Evolutionary conservation across 2,888 invertebrate genomes (phyloP).

Genomic region (Chesias legatella): DNA sequence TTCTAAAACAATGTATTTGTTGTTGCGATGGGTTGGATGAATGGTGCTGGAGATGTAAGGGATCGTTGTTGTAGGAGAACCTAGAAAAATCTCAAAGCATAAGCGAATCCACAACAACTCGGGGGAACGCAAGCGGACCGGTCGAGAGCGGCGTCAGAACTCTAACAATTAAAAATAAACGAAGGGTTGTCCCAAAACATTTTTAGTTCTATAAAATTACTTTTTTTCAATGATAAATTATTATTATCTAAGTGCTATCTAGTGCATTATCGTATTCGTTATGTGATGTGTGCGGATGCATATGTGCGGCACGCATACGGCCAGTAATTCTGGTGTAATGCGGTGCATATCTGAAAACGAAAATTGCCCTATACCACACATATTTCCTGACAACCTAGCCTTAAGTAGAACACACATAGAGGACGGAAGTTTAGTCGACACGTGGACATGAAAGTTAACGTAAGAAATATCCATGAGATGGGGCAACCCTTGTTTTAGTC

Average conservation of each 20-base stretch:
- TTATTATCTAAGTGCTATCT: conserved; percentile 78
- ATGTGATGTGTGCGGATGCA: conserved; percentile 80
- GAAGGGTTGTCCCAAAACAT: conserved; percentile 81
- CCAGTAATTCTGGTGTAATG: conserved; percentile 81
- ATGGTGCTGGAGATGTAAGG: conserved; percentile 7
- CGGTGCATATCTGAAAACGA: conserved; percentile 81
- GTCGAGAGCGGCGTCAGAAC: conserved; percentile 75
- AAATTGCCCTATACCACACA: conserved; percentile 81
- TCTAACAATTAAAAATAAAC: conserved; percentile 67
- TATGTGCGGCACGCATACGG: conserved; percentile 81
- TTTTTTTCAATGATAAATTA: conserved; percentile 59
- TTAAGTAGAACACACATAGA: conserved; percentile 69
- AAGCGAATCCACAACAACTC: conserved; percentile 23
- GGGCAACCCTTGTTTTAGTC: conserved; percentile 79
- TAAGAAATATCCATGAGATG: conserved; percentile 79
- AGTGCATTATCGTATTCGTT: conserved; percentile 75
- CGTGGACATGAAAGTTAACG: conserved; percentile 77
- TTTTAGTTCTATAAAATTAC: conserved; percentile 66
- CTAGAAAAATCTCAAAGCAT: conserved; percentile 22
- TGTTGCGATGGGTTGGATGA: background rate
- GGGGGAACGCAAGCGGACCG: conserved; percentile 56
- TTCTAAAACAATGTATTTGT: conserved; percentile 4
- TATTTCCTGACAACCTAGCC: conserved; percentile 72
- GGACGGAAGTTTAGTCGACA: conserved; percentile 72
- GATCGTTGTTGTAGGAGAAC: conserved; percentile 5